These are phyloP conservation scores for Xestia sexstrigata DNA, from an alignment of 2,888 invertebrate genomes.

Conservation along the genomic window DNA sequence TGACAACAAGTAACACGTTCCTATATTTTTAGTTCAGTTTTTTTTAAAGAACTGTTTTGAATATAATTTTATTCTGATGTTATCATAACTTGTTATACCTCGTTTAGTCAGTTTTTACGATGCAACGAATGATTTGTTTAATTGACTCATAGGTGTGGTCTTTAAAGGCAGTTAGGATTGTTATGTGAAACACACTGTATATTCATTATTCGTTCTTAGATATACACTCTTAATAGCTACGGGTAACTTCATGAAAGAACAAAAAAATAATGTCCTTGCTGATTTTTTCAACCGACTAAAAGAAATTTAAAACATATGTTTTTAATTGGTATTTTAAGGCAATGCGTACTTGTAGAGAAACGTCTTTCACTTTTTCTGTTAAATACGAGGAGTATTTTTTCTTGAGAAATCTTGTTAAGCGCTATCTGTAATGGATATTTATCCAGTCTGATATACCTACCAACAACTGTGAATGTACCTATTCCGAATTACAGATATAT, in stretches of 20 bases:
- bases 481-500: no score
- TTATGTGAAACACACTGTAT: neutral
- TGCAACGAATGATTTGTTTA: no score
- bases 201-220: neutral
- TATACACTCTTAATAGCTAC: neutral
- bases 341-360: neutral
- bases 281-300: no score
- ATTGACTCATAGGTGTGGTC: no score
- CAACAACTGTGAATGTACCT: neutral
- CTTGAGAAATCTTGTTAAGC: neutral
- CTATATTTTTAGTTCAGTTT: neutral
- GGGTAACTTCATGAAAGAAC: neutral
- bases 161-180: no score
- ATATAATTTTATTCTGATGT: neutral
- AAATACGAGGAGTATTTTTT: no score
- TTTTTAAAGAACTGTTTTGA: neutral
- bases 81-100: neutral
- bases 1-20: neutral
- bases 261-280: neutral
- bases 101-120: no score
- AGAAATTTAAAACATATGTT: no score
- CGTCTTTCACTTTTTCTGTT: neutral
- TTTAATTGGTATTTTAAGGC: neutral
- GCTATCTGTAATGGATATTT: neutral
- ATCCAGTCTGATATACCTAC: neutral